Conservation (phyloP, 1,140 invertebrate genomes). For the Araneus ventricosus region DNA sequence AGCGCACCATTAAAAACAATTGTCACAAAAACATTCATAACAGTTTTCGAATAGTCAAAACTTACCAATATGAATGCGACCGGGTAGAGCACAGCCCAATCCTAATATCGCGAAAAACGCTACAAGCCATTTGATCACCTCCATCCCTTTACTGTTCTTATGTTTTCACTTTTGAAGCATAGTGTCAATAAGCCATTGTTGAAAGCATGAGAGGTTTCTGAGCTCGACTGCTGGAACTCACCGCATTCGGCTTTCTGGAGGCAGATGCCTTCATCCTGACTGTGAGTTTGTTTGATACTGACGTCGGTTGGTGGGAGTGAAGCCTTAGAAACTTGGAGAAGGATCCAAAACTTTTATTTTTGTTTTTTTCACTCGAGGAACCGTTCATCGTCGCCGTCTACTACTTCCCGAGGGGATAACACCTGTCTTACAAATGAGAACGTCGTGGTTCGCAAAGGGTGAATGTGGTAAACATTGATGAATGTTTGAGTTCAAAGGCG, state of each 20-base stretch:
- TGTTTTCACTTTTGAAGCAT: background rate
- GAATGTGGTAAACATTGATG: no score
- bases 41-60: background rate
- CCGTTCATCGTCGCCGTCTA: slow-evolving; percentile 23
- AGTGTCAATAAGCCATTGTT: background rate
- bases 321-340: slow-evolving; percentile 10
- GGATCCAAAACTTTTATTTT: slow-evolving; percentile 28
- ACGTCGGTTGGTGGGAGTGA: slow-evolving; percentile 42
- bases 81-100: background rate
- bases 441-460: no score
- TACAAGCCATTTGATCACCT: background rate
- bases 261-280: background rate
- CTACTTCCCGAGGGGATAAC: background rate
- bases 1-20: no score
- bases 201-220: background rate
- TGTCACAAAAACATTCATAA: background rate
- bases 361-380: background rate
- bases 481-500: no score
- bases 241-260: background rate
- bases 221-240: background rate
- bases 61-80: slow-evolving; percentile 59
- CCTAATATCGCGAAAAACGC: background rate
- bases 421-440: slow-evolving; percentile 10
- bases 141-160: background rate
- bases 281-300: slow-evolving; percentile 34